Conservation (phyloP, 2,113 vertebrate species). For the Ictidomys tridecemlineatus region DNA sequence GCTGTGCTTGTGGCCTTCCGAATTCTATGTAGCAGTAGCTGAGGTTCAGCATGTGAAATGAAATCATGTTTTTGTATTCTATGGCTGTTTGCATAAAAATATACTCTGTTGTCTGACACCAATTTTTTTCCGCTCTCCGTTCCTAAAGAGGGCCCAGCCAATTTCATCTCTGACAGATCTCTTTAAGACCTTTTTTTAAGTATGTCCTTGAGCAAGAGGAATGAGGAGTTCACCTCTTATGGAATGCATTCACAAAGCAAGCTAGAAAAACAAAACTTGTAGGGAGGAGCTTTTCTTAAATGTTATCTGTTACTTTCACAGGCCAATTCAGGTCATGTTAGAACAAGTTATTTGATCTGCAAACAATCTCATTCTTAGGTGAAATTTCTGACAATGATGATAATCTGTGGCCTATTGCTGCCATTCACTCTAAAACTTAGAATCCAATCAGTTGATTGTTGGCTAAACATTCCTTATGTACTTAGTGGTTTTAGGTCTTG, state of each 20-base stretch:
- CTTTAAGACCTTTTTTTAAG: slow-evolving; percentile 74
- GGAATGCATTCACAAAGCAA: slow-evolving; percentile 80
- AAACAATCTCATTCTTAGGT: too few species aligned
- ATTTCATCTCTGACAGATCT: slow-evolving; percentile 51
- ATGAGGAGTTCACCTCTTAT: slow-evolving; percentile 71
- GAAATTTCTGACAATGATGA: too few species aligned
- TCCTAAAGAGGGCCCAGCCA: slow-evolving; percentile 49
- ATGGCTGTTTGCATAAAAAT: slow-evolving; percentile 58
- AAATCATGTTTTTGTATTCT: slow-evolving; percentile 58
- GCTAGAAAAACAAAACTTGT: slow-evolving; percentile 80
- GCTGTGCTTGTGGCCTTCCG: neutral
- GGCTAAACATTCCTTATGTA: too few species aligned
- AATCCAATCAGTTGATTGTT: too few species aligned
- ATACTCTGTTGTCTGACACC: slow-evolving; percentile 15
- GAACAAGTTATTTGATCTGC: too few species aligned
- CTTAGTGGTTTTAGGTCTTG: too few species aligned
- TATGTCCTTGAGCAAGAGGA: slow-evolving; percentile 71
- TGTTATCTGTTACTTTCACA: too few species aligned
- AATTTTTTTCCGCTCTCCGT: slow-evolving; percentile 27
- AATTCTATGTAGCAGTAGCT: slow-evolving; percentile 40
- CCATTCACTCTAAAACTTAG: too few species aligned
- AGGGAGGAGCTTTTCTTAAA: slow-evolving; percentile 70
- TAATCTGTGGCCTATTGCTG: too few species aligned
- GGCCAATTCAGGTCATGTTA: too few species aligned
- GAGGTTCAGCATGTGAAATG: neutral